Base-by-base conservation (phyloP, 2,113 vertebrate species). In the Engraulis encrasicolus region DNA sequence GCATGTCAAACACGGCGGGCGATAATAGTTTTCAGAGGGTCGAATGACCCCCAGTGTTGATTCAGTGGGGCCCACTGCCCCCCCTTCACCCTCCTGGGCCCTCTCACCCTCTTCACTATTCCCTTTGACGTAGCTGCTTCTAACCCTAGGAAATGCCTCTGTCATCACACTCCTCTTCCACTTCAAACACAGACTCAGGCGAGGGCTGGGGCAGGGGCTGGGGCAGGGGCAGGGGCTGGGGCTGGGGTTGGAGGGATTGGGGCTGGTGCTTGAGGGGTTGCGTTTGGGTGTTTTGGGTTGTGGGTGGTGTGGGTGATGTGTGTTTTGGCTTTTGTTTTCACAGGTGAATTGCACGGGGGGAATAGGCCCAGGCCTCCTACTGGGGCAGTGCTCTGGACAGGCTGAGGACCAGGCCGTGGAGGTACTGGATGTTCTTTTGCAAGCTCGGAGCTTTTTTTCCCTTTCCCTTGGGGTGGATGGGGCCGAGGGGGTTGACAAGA, bases 261-360 rank as follows among this genome's bases (percentile, higher is more conserved):
- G n/a, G n/a, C n/a, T n/a, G n/a, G n/a, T n/a, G n/a, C n/a, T n/a
- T n/a, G n/a, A n/a, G n/a, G n/a, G n/a, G n/a, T n/a, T n/a, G n/a
- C n/a, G n/a, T n/a, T n/a, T n/a, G n/a, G n/a, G n/a, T n/a, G n/a
- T n/a, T n/a, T n/a, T n/a, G n/a, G n/a, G n/a, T n/a, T n/a, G n/a
- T n/a, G n/a, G n/a, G n/a, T n/a, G n/a, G n/a, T n/a, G n/a, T n/a
- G n/a, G n/a, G n/a, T n/a, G n/a, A n/a, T n/a, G n/a, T n/a, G n/a
- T n/a, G n/a, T n/a, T n/a, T n/a, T n/a, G n/a, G n/a, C n/a, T n/a
- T 84, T 89, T 95, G 92, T 95, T 95, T 93, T 93, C 83, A 91
- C 95, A 97, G 97, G 93, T 97, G 93, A 93, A 91, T 92, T 97
- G 96, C 94, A 93, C 89, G n/a, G 93, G 94, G 83, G 92, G 93